Base-by-base conservation (phyloP, 2,113 vertebrate species). In the Leptosomus discolor region DNA sequence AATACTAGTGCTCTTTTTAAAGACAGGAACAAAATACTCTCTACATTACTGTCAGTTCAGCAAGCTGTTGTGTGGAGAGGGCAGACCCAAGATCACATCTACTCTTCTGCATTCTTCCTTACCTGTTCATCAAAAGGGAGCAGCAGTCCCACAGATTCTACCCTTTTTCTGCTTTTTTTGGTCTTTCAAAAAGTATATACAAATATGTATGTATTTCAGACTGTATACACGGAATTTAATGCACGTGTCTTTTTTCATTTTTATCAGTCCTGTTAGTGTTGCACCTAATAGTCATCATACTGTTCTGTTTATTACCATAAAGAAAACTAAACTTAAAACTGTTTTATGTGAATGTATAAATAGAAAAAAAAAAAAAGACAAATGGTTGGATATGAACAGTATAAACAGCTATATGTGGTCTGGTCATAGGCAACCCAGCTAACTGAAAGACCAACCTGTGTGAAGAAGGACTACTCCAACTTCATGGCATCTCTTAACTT, bases 401-500 rank as follows among this genome's bases (percentile, higher is more conserved):
- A 13, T 56, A 48, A 86, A 71, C 36, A 77, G 12, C n/a, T 78
- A 1, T 53, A 7, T 65, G 6, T 89, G 73, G 3, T 97, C 75
- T 95, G 46, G 60, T 92, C 85, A 45, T 34, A 99, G 99, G 98
- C 97, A 68, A 99, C 99, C 24, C 99, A 99, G 96, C 98, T 99
- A 70, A 99, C 98, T 0, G 99, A 99, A 95, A 99, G 99, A 85
- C 99, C 99, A 9, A 98, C 99, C 29, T 99, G 99, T 75, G 99
- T 99, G 92, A 99, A 99, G 98, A 99, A 99, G 94, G 99, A 99
- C 94, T 99, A 99, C 95, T 99, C 99, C 96, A 99, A 99, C 97
- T 99, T 99, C 97, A 99, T 99, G 99, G 99, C 99, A 3, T 99
- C 99, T 18, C 99, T 99, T n/a, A 99, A 99, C 93, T 90, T 99